These are phyloP conservation scores for Penaeus japonicus DNA, from an alignment of 1,140 invertebrate species.

Conservation along the genomic window DNA sequence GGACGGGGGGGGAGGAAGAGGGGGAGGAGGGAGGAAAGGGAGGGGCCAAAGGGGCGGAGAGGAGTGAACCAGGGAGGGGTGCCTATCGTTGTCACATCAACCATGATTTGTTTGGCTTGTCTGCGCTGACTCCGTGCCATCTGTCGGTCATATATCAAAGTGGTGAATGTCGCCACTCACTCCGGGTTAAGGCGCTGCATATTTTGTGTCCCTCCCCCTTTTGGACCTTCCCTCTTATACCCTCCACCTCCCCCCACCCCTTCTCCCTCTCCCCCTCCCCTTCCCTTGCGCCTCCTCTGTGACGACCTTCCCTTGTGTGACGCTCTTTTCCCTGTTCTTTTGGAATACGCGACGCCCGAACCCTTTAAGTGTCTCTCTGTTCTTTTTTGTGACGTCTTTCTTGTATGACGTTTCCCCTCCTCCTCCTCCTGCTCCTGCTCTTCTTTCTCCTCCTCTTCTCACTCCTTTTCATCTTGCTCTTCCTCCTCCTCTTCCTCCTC, in stretches of 20 bases:
- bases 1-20: too few species aligned
- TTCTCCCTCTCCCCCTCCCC: neutral
- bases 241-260: neutral
- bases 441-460: neutral
- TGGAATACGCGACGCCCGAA: neutral
- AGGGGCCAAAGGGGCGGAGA: neutral
- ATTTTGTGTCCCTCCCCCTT: neutral
- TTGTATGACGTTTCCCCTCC: neutral
- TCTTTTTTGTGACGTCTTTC: neutral
- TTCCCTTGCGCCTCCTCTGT: neutral
- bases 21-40: neutral
- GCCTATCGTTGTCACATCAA: constrained; percentile 50
- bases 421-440: neutral
- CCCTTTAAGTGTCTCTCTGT: too few species aligned
- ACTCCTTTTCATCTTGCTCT: neutral
- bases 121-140: constrained; percentile 43
- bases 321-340: neutral
- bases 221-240: neutral
- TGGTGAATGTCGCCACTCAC: constrained; percentile 40
- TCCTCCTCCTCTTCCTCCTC: neutral
- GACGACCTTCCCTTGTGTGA: too few species aligned
- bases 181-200: neutral
- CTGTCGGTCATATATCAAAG: constrained; percentile 45
- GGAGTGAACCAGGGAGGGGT: neutral
- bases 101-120: constrained; percentile 54